Percentiles rank a stretch among this genome's conserved stretches.
These are phyloP conservation scores for Lithophane socia DNA, from an alignment of 2,888 invertebrate species.

Conservation along the genomic window DNA sequence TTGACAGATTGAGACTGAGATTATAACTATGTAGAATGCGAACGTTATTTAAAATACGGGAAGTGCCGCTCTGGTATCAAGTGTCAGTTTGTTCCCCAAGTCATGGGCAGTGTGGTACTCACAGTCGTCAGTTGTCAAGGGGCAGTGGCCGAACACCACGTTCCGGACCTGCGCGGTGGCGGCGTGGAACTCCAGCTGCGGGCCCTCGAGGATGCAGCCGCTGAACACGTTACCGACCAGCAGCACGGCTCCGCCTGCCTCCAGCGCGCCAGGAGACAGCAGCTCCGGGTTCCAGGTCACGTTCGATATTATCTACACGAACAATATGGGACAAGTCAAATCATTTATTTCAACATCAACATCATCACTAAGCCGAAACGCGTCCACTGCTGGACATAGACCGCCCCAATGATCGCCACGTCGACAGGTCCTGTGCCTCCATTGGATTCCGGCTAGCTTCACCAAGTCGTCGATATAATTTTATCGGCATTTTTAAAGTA, in stretches of 20 bases:
- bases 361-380: not conserved
- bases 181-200: conserved; percentile 94
- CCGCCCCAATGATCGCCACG: not conserved
- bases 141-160: conserved; percentile 94
- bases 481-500: not conserved
- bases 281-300: conserved; percentile 94
- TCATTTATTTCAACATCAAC: not conserved
- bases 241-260: conserved; percentile 93
- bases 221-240: conserved; percentile 95
- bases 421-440: not conserved
- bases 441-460: not conserved
- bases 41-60: too few relatives aligned
- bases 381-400: too few relatives aligned
- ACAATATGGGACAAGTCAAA: not conserved
- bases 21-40: too few relatives aligned
- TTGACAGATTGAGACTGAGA: too few relatives aligned
- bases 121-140: conserved; percentile 94
- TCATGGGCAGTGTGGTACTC: conserved; percentile 72
- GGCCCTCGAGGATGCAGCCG: conserved; percentile 96
- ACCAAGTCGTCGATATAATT: not conserved
- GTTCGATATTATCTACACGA: conserved; percentile 93
- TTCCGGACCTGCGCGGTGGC: conserved; percentile 92
- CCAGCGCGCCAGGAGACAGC: conserved; percentile 93
- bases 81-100: too few relatives aligned
- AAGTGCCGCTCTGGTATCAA: too few relatives aligned